Conservation (phyloP, 1,140 invertebrate genomes). For the Stegodyphus dumicola region DNA sequence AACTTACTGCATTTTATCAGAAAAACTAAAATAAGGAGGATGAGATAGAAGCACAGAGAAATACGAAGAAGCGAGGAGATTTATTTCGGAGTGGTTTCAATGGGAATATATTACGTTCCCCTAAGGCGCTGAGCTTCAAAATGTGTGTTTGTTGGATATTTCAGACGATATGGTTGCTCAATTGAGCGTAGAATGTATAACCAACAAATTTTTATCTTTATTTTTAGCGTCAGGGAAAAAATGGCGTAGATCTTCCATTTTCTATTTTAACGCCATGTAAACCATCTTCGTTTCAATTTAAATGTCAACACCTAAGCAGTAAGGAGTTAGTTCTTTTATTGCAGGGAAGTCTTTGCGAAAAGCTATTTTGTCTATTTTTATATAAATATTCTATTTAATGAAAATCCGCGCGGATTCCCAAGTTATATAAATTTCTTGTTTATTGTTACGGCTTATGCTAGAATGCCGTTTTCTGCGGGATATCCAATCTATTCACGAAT, state of each 20-base stretch:
- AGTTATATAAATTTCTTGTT: too few species aligned
- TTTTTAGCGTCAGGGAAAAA: background rate
- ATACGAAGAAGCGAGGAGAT: too few species aligned
- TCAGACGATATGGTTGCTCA: background rate
- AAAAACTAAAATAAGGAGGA: background rate
- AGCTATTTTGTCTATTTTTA: too few species aligned
- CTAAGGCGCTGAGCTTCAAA: constrained; percentile 4
- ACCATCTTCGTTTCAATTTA: constrained; percentile 39
- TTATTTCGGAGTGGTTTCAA: constrained; percentile 8
- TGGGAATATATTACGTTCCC: constrained; percentile 25
- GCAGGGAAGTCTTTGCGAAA: background rate
- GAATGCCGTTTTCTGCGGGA: too few species aligned
- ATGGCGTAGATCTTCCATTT: background rate
- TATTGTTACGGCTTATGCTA: too few species aligned
- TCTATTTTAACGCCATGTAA: constrained; percentile 6
- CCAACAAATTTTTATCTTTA: background rate
- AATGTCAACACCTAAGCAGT: constrained; percentile 14
- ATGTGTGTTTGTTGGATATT: background rate
- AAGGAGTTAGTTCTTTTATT: constrained; percentile 1
- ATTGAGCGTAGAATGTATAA: background rate
- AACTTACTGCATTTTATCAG: background rate
- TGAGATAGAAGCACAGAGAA: background rate
- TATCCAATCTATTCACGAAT: too few species aligned
- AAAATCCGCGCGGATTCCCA: too few species aligned
- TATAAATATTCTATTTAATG: too few species aligned